Evolutionary conservation across 1,140 invertebrate species (phyloP), one percentile per base, ranked within the genome.

Genomic region (Tetramorium simillimum): DNA sequence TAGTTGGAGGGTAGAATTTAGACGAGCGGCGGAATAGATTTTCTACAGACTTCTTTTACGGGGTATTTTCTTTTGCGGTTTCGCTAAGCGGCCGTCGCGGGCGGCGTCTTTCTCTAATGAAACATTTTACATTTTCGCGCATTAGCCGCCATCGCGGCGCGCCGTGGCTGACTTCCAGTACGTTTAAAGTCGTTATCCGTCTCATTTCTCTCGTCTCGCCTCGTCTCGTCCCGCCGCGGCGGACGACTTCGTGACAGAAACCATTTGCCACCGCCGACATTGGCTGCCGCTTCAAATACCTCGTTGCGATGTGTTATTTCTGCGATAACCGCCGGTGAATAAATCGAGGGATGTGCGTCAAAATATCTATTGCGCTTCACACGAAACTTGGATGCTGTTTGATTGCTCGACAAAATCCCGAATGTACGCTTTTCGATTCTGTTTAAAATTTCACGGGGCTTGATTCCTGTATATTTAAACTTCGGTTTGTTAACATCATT

Each of bases 71-170:
- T 40, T 69, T 84, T 18, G 63, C 65, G 73, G 73, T 56, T 72
- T 56, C 37, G 65, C 72, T 58, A 63, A 72, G 65, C 53, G 56
- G 40, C 58, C 37, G 28, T 24, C 18, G n/a, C 70, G 69, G 14
- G 16, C 24, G 24, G 28, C 49, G 58, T 58, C 77, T 46, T 65
- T 86, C 56, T 51, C 40, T 58, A 80, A 73, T 73, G 67, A 88
- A 73, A 88, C 58, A 86, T 86, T 88, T 86, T 65, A 86, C 73
- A 85, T 78, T 69, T 33, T 85, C 21, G 33, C 58, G 46, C 73
- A 63, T 84, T 84, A 84, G 14, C 80, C 40, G 49, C 43, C 24
- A 69, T 56, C 12, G 77, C 24, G 21, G 9, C 3, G 21, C 12
- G 37, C 49, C 62, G n/a, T 24, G 49, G 16, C 53, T 43, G 37